Evolutionary conservation across 2,113 vertebrate genomes (phyloP), one percentile per base, ranked within the genome.

Genomic region (Saimiri boliviensis): DNA sequence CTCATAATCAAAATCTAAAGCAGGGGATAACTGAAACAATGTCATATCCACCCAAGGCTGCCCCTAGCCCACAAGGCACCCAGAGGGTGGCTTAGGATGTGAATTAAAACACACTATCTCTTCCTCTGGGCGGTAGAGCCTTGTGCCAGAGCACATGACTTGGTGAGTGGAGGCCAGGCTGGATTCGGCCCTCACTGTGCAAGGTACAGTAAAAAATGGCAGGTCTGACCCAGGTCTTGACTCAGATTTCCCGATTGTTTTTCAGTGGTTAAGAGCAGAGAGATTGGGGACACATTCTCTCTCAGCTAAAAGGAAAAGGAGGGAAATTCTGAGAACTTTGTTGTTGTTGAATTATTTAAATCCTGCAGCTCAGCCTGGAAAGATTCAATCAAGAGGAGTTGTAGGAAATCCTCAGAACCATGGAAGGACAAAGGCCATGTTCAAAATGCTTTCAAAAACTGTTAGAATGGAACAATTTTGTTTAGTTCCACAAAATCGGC

Each of bases 371-470:
- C 45, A 58, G 52, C 49, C 68, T 95, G 76, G 87, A 95, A 95
- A 92, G 94, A 95, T 92, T 96, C 80, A 87, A 85, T 96, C 93
- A 96, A 85, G 85, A 94, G 76, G 60, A 73, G 80, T 83, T 93
- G 42, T 89, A 96, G 80, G 94, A 90, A 96, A 97, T 90, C 66
- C 94, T 96, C 94, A 96, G 93, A 92, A 95, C 90, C 81, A 85
- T 54, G 91, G 92, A 95, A 94, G 88, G 88, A 88, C 90, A 94
- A 94, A 92, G 84, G 95, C 88, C 93, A 81, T 11, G 4, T 90
- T 96, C 96, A 70, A 92, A 97, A 94, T 86, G 93, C 95, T 97
- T 97, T 94, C 79, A 92, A 83, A 96, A 95, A 92, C 74, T 70
- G 86, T 96, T 93, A 94, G 83, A 83, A 88, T 0, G 1, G 79